Evolutionary conservation across 2,113 vertebrate species (phyloP).

Genomic region (Nothobranchius furzeri): DNA sequence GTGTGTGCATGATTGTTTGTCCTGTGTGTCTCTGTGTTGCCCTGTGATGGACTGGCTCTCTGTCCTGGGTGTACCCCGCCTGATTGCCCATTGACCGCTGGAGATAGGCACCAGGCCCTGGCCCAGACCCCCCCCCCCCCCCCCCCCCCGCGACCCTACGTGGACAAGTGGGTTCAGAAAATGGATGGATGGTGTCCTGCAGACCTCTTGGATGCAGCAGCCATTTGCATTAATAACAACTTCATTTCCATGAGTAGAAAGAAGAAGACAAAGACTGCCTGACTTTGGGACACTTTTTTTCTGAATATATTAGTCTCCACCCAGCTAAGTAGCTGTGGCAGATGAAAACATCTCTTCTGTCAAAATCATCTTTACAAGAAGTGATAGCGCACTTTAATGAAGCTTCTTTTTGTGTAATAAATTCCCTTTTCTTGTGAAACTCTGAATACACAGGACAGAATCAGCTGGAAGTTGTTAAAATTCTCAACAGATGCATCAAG

Average conservation of each 20-base stretch:
- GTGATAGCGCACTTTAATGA: neutral
- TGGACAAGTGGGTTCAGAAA: too few species aligned
- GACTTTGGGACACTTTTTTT: slow-evolving; percentile 9
- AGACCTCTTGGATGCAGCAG: too few species aligned
- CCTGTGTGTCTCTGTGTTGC: too few species aligned
- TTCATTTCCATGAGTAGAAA: neutral
- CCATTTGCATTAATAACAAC: too few species aligned
- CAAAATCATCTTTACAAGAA: neutral
- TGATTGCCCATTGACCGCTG: too few species aligned
- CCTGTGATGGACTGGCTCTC: too few species aligned
- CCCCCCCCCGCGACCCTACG: too few species aligned
- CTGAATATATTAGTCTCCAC: slow-evolving; percentile 11
- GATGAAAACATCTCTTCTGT: neutral
- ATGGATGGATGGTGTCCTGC: too few species aligned
- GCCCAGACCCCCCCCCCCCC: too few species aligned
- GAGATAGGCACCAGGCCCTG: too few species aligned
- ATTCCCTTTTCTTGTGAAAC: neutral
- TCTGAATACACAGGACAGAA: slow-evolving; percentile 17
- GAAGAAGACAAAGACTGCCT: neutral
- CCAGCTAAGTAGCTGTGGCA: neutral
- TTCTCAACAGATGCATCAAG: slow-evolving; percentile 46
- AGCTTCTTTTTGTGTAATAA: neutral
- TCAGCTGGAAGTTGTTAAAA: slow-evolving; percentile 30
- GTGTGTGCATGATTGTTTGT: too few species aligned
- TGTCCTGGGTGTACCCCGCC: too few species aligned